These are phyloP conservation scores for Noctuana brunneofusca DNA, from an alignment of 2,888 invertebrate species.

Conservation along the genomic window DNA sequence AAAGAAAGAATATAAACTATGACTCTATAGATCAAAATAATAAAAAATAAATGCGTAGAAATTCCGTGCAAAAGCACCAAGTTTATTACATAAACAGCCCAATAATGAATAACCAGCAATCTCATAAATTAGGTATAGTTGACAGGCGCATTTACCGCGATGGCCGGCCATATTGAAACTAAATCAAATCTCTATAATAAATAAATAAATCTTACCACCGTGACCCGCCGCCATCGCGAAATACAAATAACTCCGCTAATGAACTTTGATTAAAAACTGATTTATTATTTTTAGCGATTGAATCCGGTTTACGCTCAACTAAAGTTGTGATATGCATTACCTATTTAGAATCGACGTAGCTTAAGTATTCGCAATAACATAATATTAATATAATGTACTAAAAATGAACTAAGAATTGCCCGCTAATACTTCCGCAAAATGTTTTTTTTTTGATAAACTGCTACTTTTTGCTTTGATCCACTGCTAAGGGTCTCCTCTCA, in stretches of 20 bases:
- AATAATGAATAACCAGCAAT: conserved; percentile 67
- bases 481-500: no score
- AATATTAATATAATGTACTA: no score
- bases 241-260: conserved; percentile 67
- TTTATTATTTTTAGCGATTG: conserved; percentile 58
- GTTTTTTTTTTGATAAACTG: no score
- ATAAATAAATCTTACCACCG: conserved; percentile 50
- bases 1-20: neutral
- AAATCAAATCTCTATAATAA: conserved; percentile 54
- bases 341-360: neutral
- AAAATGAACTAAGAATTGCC: neutral
- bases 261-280: conserved; percentile 72
- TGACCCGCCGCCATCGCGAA: conserved; percentile 53
- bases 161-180: conserved; percentile 71
- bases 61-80: conserved; percentile 57
- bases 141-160: conserved; percentile 67
- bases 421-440: no score
- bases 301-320: conserved; percentile 46
- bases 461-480: no score
- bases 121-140: conserved; percentile 65
- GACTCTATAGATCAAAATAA: neutral
- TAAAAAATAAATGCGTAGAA: neutral
- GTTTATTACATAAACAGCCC: conserved; percentile 63
- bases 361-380: neutral
- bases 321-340: conserved; percentile 18